phyloP scores from a whole-genome alignment of 2,113 vertebrate genomes.

The Phalacrocorax carbo region DNA sequence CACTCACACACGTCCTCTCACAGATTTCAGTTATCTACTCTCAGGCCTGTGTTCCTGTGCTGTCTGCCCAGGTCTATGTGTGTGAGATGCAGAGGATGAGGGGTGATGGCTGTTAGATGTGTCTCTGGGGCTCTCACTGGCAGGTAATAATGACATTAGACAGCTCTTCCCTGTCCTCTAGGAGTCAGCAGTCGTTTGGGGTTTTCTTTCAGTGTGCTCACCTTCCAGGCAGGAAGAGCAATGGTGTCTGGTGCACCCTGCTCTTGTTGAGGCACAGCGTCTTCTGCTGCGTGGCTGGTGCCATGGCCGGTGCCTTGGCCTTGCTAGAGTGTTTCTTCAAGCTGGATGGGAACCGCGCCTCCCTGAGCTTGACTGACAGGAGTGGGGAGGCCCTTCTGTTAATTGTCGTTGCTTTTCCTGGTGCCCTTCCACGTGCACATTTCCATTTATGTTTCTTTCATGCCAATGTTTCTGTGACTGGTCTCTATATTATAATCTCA shows the following conservation, averaged over 20 bases:
- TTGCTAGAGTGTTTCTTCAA: no score
- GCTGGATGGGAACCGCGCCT: background rate
- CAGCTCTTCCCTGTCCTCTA: background rate
- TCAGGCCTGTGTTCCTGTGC: fast-evolving
- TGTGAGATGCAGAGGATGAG: background rate
- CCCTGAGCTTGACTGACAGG: fast-evolving
- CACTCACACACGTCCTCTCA: background rate
- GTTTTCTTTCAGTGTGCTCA: background rate
- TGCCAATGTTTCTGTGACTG: background rate
- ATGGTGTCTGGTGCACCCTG: fast-evolving
- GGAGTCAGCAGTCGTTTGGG: background rate
- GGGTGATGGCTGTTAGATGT: fast-evolving
- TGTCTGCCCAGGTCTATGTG: background rate
- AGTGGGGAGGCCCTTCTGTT: no score
- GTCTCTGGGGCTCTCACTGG: background rate
- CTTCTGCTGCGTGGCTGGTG: background rate
- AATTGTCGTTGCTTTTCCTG: background rate
- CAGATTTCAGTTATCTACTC: background rate
- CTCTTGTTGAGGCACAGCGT: fast-evolving
- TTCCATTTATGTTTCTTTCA: background rate
- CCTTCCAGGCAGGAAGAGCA: background rate
- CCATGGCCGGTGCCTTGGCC: background rate
- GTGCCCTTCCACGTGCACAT: fast-evolving
- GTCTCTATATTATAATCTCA: background rate
- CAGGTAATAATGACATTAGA: no score